Conservation (phyloP, 2,797 vertebrate species). For the Hipposideros larvatus region DNA sequence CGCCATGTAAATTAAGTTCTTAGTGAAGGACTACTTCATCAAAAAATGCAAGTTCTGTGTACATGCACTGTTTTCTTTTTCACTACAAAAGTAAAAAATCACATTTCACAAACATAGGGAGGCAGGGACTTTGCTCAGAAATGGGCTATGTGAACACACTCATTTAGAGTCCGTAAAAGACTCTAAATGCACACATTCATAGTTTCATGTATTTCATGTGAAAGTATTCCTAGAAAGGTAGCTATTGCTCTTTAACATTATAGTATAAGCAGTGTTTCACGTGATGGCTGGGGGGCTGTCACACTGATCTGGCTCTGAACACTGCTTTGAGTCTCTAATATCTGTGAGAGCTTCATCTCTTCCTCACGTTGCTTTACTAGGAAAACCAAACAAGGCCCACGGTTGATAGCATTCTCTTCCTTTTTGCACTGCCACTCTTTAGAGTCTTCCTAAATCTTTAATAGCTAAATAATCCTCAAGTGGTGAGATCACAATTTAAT, state of each 20-base stretch:
- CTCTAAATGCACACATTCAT: not conserved
- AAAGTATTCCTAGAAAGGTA: not conserved
- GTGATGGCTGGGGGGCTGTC: not conserved
- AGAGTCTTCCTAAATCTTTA: not conserved
- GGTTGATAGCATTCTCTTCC: no score
- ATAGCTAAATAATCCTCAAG: not conserved
- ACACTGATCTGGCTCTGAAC: not conserved
- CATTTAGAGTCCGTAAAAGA: not conserved
- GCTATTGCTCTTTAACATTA: not conserved
- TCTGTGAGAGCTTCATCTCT: not conserved
- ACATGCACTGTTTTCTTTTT: not conserved
- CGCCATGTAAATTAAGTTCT: not conserved
- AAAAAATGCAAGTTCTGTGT: not conserved
- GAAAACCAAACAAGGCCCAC: not conserved
- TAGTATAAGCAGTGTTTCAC: not conserved
- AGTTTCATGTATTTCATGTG: not conserved
- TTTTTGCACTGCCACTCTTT: no score
- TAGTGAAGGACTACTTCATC: not conserved
- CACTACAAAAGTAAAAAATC: not conserved
- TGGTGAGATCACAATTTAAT: not conserved
- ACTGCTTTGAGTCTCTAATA: no score
- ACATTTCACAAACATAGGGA: not conserved
- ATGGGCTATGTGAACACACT: not conserved
- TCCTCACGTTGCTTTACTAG: not conserved
- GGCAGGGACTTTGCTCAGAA: not conserved